Evolutionary conservation across 1,140 invertebrate species (phyloP), one percentile per base, ranked within the genome.

Genomic region (Drosophila navojoa): DNA sequence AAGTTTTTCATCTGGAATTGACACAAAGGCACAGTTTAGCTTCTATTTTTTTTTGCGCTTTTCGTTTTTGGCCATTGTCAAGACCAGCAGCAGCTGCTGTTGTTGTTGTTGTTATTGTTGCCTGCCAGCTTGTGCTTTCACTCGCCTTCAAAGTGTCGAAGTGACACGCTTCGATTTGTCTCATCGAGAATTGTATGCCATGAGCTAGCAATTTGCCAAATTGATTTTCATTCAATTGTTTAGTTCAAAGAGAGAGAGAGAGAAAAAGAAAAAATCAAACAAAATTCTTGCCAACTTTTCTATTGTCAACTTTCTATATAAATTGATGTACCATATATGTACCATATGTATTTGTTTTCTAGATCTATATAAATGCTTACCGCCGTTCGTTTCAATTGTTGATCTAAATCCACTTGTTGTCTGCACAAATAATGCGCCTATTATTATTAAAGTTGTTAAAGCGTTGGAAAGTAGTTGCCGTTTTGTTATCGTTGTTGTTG

Each of bases 391-490:
- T 85, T 90, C 85, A 81, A 90, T 91, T 91, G 89, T 79, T 82
- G 87, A 84, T 90, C 82, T 90, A 91, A 91, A 91, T 91, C 89
- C 89, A 91, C 84, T 90, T 91, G 89, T 90, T 90, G 90, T 85
- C 73, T 82, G 89, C 80, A 77, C 89, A 76, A 90, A 87, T 81
- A 81, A 85, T 86, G 84, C 80, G 84, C 79, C 85, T 81, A 91
- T 89, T 89, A 91, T 89, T 79, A 90, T 85, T 81, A 81, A 79
- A 67, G 84, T 91, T 89, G 89, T 81, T 89, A 90, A 84, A 84
- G 77, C 77, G 72, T 79, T 84, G 62, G 82, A 87, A 87, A 87
- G 82, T 87, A 87, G 82, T 87, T 79, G 82, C 58, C 61, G 73
- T 59, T 72, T 61, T 58, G 49, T 57, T 67, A 67, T 71, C 54